phyloP scores from a whole-genome alignment of 2,888 invertebrate species.

The Drosophila greeni region DNA sequence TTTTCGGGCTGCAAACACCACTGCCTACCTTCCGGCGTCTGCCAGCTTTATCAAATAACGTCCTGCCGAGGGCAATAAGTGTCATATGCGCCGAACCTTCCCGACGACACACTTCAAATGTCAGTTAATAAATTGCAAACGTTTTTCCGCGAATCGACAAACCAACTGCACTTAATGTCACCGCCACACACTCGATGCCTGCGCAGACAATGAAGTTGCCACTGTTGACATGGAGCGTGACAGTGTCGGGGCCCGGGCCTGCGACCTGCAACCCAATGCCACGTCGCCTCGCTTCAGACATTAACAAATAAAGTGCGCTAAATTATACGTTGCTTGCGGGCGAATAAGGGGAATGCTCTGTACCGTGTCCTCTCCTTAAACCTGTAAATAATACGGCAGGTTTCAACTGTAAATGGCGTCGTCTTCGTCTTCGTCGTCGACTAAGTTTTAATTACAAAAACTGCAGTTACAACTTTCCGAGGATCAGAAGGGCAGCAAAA shows the following conservation, averaged over 20 bases:
- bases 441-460: slow-evolving; percentile 66
- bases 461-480: slow-evolving; percentile 26
- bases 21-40: slow-evolving; percentile 51
- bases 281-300: slow-evolving; percentile 56
- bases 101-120: slow-evolving; percentile 54
- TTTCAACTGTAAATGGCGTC: slow-evolving; percentile 57
- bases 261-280: slow-evolving; percentile 48
- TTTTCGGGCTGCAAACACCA: slow-evolving; percentile 58
- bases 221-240: slow-evolving; percentile 66
- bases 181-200: slow-evolving; percentile 42
- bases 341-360: slow-evolving; percentile 30
- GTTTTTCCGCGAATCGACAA: slow-evolving; percentile 64
- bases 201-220: slow-evolving; percentile 64
- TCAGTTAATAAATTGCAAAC: slow-evolving; percentile 69
- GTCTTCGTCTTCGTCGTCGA: slow-evolving; percentile 48
- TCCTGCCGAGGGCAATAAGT: slow-evolving; percentile 48
- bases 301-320: slow-evolving; percentile 73
- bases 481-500: slow-evolving; percentile 11
- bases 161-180: slow-evolving; percentile 67
- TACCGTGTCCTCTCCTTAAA: slow-evolving; percentile 19
- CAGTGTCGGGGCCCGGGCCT: slow-evolving; percentile 45
- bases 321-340: slow-evolving; percentile 70
- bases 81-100: slow-evolving; percentile 44
- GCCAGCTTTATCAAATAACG: slow-evolving; percentile 60
- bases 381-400: slow-evolving; percentile 62